phyloP scores from a whole-genome alignment of 2,888 invertebrate species.

The Acleris emargana region DNA sequence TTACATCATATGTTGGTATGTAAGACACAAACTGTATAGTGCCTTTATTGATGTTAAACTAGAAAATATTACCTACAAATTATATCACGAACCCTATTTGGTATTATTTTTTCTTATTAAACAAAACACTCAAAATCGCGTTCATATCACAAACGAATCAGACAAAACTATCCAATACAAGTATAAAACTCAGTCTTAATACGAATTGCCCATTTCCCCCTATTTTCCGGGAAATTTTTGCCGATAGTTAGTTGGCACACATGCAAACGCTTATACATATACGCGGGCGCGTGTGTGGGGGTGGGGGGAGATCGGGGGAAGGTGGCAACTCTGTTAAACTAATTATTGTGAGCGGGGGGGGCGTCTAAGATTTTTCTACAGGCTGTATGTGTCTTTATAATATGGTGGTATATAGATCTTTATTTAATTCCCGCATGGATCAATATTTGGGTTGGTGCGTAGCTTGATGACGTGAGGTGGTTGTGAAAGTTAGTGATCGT shows the following conservation, averaged over 20 bases:
- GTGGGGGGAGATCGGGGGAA: conserved; percentile 21
- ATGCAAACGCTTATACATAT: not conserved
- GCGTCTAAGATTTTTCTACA: conserved; percentile 64
- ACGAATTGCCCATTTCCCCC: conserved; percentile 32
- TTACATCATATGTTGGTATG: no score
- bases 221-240: conserved; percentile 34
- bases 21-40: no score
- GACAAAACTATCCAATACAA: conserved; percentile 23
- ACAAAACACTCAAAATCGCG: conserved; percentile 2
- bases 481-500: no score
- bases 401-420: conserved; percentile 29
- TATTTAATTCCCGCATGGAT: conserved; percentile 29
- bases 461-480: no score
- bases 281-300: conserved; percentile 6
- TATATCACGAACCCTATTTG: no score
- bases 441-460: conserved; percentile 12
- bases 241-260: conserved; percentile 34
- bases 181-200: conserved; percentile 35
- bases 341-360: conserved; percentile 61
- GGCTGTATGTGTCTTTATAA: conserved; percentile 47
- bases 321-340: conserved; percentile 56
- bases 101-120: not conserved
- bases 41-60: no score
- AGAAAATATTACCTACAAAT: no score
- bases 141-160: conserved; percentile 14